These are phyloP conservation scores for Probaryconus sp. DNA, from an alignment of 1,140 invertebrate species.

Conservation along the genomic window DNA sequence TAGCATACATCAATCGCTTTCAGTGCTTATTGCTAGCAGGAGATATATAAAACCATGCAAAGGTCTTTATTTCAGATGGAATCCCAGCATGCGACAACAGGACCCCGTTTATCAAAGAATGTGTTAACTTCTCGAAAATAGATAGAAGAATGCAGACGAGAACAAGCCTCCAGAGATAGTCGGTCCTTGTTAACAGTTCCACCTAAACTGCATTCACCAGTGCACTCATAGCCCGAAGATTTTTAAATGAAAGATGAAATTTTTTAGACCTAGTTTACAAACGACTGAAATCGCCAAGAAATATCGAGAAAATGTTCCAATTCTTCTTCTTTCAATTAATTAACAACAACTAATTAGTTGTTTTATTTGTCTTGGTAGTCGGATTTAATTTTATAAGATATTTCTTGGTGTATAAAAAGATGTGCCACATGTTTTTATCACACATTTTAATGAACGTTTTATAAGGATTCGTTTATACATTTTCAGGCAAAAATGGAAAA, in stretches of 20 bases:
- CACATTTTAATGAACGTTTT: too few species aligned
- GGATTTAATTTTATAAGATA: too few species aligned
- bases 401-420: too few species aligned
- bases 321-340: too few species aligned
- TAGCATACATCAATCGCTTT: conserved; percentile 81
- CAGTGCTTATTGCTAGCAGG: conserved; percentile 91
- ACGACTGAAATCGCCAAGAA: conserved; percentile 30
- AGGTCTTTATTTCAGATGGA: conserved; percentile 97
- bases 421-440: too few species aligned
- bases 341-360: too few species aligned
- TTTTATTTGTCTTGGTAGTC: too few species aligned
- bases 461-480: too few species aligned
- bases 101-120: conserved; percentile 93
- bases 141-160: conserved; percentile 83
- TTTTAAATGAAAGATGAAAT: conserved; percentile 15
- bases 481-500: too few species aligned
- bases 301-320: too few species aligned
- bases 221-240: conserved; percentile 71
- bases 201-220: conserved; percentile 73
- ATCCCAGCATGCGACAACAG: conserved; percentile 95
- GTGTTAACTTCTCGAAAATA: conserved; percentile 87
- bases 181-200: conserved; percentile 69
- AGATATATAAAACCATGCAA: conserved; percentile 96
- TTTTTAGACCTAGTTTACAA: too few species aligned
- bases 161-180: conserved; percentile 78